Base-by-base conservation (phyloP, 2,797 vertebrate genomes). In the Scarus forsteni region DNA sequence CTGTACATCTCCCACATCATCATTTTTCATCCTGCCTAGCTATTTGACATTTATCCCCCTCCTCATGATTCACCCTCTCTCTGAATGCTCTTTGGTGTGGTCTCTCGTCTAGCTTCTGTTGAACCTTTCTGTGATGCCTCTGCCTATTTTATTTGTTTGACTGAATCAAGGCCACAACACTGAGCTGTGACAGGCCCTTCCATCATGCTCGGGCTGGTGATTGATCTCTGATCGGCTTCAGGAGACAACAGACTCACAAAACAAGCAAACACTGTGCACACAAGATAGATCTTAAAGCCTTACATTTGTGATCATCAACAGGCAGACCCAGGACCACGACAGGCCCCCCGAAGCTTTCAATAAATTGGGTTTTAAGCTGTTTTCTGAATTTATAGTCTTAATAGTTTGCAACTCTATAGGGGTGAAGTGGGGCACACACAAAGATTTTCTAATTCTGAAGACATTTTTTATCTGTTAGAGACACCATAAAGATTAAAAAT, bases 121-220 rank as follows among this genome's bases (percentile, higher is more conserved):
- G 77, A 76, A 82, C 77, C 82, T 68, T 81, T 70, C 72, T 83
- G 88, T 70, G 74, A 81, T 73, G 78, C 80, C 68, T 66, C 60
- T 58, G 73, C 85, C 70, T 65, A 65, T 90, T 92, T 86, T 87
- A 87, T 91, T 92, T 90, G 81, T 92, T 89, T 91, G 84, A 87
- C 82, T 58, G 85, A 92, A 90, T 92, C 90, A 90, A 94, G 93
- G 93, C 93, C 88, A 87, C 81, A 73, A 78, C 86, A 77, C 84
- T 60, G 74, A 70, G 80, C 75, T 60, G 69, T 90, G 93, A 94
- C 92, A 90, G 92, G 85, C 80, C 89, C 71, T 88, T 93, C 91
- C 90, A 93, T 94, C 92, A 93, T 81, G 70, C 85, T 75, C 71
- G 50, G 70, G 70, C 82, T 60, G 6, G 84, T 90, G 92, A 94